A percentile compares a stretch with the other conserved stretches of the same genome.
phyloP scores from a whole-genome alignment of 2,888 invertebrate species.

The Tineola bisselliella region DNA sequence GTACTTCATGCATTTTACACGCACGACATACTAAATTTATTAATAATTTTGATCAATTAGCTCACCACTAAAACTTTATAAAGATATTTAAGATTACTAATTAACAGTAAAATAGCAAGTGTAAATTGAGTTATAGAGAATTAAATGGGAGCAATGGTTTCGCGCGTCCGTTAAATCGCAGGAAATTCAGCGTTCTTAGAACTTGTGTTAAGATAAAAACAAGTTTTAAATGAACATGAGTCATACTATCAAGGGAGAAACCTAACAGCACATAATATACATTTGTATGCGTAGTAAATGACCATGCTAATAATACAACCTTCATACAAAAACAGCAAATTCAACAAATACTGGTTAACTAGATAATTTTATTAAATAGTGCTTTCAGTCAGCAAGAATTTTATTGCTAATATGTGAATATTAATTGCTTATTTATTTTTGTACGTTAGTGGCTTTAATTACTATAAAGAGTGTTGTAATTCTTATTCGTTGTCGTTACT shows the following conservation, averaged over 20 bases:
- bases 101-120: background rate
- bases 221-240: background rate
- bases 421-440: too few species aligned
- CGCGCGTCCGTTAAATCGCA: background rate
- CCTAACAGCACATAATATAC: slow-evolving; percentile 4
- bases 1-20: too few species aligned
- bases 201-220: background rate
- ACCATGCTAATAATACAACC: background rate
- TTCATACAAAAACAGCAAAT: background rate
- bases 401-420: background rate
- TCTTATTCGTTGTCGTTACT: too few species aligned
- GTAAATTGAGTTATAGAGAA: background rate
- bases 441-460: too few species aligned
- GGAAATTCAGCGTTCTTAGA: slow-evolving; percentile 4
- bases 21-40: too few species aligned
- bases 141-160: background rate
- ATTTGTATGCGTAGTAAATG: background rate
- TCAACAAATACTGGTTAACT: background rate
- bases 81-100: too few species aligned
- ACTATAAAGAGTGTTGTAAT: too few species aligned
- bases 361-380: background rate
- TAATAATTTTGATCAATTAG: too few species aligned
- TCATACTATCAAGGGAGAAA: slow-evolving; percentile 5
- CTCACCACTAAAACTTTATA: too few species aligned
- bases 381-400: background rate